Evolutionary conservation across 1,140 invertebrate species (phyloP), one percentile per base, ranked within the genome.

Genomic region (Anoplolepis gracilipes): DNA sequence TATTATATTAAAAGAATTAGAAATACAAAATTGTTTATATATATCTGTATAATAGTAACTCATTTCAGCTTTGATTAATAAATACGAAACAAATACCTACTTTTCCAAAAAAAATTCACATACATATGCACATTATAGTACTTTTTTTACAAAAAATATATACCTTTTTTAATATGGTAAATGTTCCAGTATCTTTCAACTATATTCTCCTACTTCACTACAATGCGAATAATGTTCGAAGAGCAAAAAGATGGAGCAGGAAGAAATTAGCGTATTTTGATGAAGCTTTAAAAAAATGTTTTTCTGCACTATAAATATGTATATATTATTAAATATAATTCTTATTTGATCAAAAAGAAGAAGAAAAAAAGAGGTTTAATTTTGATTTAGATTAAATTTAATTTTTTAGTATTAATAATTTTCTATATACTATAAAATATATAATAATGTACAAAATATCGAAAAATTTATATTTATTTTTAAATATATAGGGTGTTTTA

Each of bases 161-260:
- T 39, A 10, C n/a, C n/a, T n/a, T 39, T 16, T 19, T 33, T 22
- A 70, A 55, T 64, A 59, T 76, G 0, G 25, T 39, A n/a, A 49
- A 76, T 49, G 19, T 87, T 87, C 7, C 61, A 87, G 86, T 88
- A 72, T 13, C 22, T 87, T 3, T 86, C 85, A 10, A 67, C 67
- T n/a, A 49, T 64, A 13, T 30, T 82, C 7, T 87, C 85, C 7
- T 61, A 82, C 2, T 86, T 87, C 6, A 86, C 67, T 19, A 53
- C 67, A 36, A 46, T 87, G 28, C 76, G 86, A 28, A 13, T 78
- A 7, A 28, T 79, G 62, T 79, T 79, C 0, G 62, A 78, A 36
- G 42, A 53, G 0, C 8, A 67, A 36, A 25, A 67, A 5, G 6
- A 25, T 39, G 30, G 19, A 53, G 4, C 25, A 53, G 53, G 25